Conservation (phyloP, 2,888 invertebrate genomes). For the Andrena bucephala region DNA sequence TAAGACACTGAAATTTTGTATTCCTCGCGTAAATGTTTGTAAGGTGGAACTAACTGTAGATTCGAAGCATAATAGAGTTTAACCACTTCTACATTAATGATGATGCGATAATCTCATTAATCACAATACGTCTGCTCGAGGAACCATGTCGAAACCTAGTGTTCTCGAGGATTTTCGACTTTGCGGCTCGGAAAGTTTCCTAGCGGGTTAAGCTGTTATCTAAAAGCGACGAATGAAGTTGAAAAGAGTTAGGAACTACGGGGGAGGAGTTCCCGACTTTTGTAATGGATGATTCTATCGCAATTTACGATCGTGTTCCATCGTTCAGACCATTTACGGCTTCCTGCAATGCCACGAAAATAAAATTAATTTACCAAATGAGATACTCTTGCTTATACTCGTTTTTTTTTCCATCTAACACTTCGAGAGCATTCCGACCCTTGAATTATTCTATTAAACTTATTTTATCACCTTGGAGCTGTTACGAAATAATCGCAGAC, state of each 20-base stretch:
- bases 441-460: too few relatives aligned
- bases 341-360: background rate
- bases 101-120: slow-evolving; percentile 28
- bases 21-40: too few relatives aligned
- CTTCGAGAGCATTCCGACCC: too few relatives aligned
- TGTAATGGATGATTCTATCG: slow-evolving; percentile 31
- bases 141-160: slow-evolving; percentile 10
- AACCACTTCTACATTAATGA: background rate
- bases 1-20: too few relatives aligned
- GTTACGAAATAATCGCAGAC: too few relatives aligned
- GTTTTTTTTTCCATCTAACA: background rate
- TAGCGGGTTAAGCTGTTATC: slow-evolving; percentile 26
- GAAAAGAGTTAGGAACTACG: slow-evolving; percentile 42
- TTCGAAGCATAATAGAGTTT: too few relatives aligned
- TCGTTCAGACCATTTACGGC: background rate
- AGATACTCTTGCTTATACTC: background rate
- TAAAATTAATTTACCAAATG: slow-evolving; percentile 7
- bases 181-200: slow-evolving; percentile 34
- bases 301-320: slow-evolving; percentile 19
- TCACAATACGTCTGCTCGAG: slow-evolving; percentile 10
- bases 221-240: slow-evolving; percentile 32
- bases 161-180: slow-evolving; percentile 39
- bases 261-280: slow-evolving; percentile 43
- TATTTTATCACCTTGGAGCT: too few relatives aligned
- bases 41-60: too few relatives aligned